phyloP scores from a whole-genome alignment of 2,797 vertebrate species.

The Crocodylus rhombifer region DNA sequence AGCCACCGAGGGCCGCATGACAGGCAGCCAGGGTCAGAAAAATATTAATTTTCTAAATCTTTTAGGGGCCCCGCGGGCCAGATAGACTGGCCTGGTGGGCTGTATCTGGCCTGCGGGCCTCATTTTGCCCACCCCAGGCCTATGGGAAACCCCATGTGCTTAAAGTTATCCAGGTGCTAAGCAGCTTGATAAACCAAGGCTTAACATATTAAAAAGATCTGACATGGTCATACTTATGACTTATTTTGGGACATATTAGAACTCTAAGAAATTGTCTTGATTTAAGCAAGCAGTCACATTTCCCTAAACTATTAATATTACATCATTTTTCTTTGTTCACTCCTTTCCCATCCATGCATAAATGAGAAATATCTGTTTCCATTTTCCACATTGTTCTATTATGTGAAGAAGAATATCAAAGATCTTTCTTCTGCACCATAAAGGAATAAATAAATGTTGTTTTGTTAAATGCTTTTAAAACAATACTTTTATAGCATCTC shows the following conservation, averaged over 20 bases:
- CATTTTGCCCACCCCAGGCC: background rate
- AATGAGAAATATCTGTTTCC: constrained; percentile 77
- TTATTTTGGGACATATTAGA: constrained; percentile 17
- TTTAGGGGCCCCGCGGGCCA: too few relatives aligned
- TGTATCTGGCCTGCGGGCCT: too few relatives aligned
- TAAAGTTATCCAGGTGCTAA: background rate
- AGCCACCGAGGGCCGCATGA: too few relatives aligned
- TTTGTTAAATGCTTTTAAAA: constrained; percentile 68
- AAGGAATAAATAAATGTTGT: constrained; percentile 68
- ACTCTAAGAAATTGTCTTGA: constrained; percentile 59
- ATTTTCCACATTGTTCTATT: constrained; percentile 76
- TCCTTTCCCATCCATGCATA: constrained; percentile 66
- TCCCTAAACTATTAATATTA: constrained; percentile 52
- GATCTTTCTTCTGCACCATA: background rate
- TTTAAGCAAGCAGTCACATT: constrained; percentile 51
- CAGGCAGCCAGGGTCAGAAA: too few relatives aligned
- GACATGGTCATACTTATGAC: background rate
- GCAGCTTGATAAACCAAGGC: constrained; percentile 37
- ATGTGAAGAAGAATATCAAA: constrained; percentile 42
- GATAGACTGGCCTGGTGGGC: too few relatives aligned
- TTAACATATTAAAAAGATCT: constrained; percentile 18
- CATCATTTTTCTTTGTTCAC: constrained; percentile 61
- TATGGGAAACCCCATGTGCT: background rate
- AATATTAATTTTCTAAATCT: too few relatives aligned
- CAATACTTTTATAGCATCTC: constrained; percentile 64